These are phyloP conservation scores for Tricholauxania praeusta DNA, from an alignment of 2,888 invertebrate species.

Conservation along the genomic window DNA sequence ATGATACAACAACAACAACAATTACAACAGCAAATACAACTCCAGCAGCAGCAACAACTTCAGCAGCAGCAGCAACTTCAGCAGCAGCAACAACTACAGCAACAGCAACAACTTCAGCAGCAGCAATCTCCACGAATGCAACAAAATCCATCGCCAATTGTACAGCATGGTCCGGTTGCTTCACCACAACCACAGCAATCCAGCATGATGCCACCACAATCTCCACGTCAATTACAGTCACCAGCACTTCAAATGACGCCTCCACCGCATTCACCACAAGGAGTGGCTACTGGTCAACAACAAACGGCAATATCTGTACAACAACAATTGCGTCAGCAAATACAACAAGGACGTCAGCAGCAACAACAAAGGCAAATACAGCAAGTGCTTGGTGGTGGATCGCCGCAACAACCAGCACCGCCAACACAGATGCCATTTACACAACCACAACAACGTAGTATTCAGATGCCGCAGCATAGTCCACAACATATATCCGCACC, in stretches of 20 bases:
- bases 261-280: conserved; percentile 64
- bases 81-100: conserved; percentile 67
- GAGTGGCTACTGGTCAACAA: conserved; percentile 41
- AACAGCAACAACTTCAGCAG: conserved; percentile 58
- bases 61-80: conserved; percentile 54
- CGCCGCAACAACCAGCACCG: conserved; percentile 55
- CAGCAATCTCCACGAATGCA: conserved; percentile 63
- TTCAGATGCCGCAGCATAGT: conserved; percentile 60
- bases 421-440: conserved; percentile 55
- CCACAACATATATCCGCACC: conserved; percentile 61
- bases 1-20: conserved; percentile 67
- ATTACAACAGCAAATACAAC: conserved; percentile 59
- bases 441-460: conserved; percentile 61
- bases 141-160: conserved; percentile 64
- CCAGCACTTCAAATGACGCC: conserved; percentile 68
- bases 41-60: conserved; percentile 51
- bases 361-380: conserved; percentile 45
- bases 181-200: conserved; percentile 53
- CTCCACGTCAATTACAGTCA: conserved; percentile 64
- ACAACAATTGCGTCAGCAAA: conserved; percentile 62
- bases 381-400: conserved; percentile 38
- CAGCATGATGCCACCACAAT: conserved; percentile 62
- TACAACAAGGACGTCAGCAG: conserved; percentile 56
- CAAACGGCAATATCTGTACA: conserved; percentile 46
- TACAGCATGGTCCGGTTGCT: conserved; percentile 61